Evolutionary conservation across 2,888 invertebrate species (phyloP).

Genomic region (Gymnoscelis rufifasciata): DNA sequence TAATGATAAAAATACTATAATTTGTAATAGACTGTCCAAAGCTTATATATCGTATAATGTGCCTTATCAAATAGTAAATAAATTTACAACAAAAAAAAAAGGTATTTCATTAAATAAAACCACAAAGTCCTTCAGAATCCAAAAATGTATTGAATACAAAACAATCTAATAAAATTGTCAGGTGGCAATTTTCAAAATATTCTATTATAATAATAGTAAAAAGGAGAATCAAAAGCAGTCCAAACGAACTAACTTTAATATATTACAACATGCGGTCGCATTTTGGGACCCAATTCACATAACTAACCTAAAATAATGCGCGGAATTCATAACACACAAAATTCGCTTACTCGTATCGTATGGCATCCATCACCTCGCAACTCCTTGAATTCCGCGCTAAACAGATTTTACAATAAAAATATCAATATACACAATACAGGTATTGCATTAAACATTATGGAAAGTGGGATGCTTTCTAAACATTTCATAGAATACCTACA

Average conservation of each 20-base stretch:
- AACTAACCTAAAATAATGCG: constrained; percentile 46
- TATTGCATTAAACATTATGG: not conserved
- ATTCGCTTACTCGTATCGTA: constrained; percentile 1
- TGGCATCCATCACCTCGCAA: constrained; percentile 5
- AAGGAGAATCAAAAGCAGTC: constrained; percentile 37
- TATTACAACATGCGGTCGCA: constrained; percentile 39
- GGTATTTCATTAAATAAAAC: constrained; percentile 33
- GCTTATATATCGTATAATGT: not conserved
- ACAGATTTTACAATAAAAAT: constrained; percentile 38
- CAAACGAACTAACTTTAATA: constrained; percentile 30
- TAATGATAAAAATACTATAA: too few relatives aligned
- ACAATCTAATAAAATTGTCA: constrained; percentile 74
- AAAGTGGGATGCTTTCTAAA: constrained; percentile 8
- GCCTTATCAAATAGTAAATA: constrained; percentile 12
- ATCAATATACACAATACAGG: constrained; percentile 30
- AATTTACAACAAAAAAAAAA: not conserved
- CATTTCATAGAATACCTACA: constrained; percentile 7
- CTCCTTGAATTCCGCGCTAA: constrained; percentile 24
- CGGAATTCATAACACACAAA: constrained; percentile 21
- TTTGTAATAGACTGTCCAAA: too few relatives aligned
- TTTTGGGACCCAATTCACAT: constrained; percentile 37
- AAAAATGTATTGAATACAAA: constrained; percentile 77
- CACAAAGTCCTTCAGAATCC: constrained; percentile 52
- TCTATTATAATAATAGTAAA: constrained; percentile 64
- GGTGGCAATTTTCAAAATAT: constrained; percentile 72